A percentile compares a stretch with the other conserved stretches of the same genome.
phyloP scores from a whole-genome alignment of 2,888 invertebrate species.

The Bugulina stolonifera region DNA sequence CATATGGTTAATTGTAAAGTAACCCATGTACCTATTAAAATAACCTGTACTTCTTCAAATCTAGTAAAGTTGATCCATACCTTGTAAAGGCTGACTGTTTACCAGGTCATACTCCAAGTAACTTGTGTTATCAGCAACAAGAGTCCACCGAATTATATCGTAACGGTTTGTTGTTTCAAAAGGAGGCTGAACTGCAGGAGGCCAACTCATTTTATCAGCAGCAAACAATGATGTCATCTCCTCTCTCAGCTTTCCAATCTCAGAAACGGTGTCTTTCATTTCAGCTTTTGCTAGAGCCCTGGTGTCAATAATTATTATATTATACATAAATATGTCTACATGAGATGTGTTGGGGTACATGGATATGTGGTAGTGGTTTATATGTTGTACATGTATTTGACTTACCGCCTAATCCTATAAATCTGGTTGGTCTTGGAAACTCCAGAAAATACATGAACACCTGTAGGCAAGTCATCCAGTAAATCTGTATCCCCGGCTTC shows the following conservation, averaged over 20 bases:
- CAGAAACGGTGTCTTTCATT: neutral
- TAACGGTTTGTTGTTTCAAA: slow-evolving; percentile 68
- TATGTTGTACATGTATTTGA: neutral
- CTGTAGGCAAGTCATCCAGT: too few relatives aligned
- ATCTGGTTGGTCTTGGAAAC: neutral
- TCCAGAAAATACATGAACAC: neutral
- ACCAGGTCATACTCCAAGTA: slow-evolving; percentile 75
- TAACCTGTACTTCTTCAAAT: neutral
- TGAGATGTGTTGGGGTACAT: neutral
- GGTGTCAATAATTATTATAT: neutral
- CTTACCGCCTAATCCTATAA: neutral
- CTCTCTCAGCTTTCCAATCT: neutral
- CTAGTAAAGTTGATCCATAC: too few relatives aligned
- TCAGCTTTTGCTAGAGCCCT: neutral
- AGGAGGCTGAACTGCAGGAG: slow-evolving; percentile 56
- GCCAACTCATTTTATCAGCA: neutral
- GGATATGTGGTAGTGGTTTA: neutral
- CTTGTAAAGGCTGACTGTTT: slow-evolving; percentile 62
- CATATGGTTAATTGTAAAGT: too few relatives aligned
- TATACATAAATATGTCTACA: too few relatives aligned
- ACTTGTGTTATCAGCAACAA: slow-evolving; percentile 76
- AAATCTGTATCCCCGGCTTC: neutral
- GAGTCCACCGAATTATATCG: slow-evolving; percentile 79
- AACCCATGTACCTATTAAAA: too few relatives aligned
- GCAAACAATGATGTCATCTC: neutral